These are phyloP conservation scores for Kryphioiulus occultus DNA, from an alignment of 2,888 invertebrate genomes.

Conservation along the genomic window DNA sequence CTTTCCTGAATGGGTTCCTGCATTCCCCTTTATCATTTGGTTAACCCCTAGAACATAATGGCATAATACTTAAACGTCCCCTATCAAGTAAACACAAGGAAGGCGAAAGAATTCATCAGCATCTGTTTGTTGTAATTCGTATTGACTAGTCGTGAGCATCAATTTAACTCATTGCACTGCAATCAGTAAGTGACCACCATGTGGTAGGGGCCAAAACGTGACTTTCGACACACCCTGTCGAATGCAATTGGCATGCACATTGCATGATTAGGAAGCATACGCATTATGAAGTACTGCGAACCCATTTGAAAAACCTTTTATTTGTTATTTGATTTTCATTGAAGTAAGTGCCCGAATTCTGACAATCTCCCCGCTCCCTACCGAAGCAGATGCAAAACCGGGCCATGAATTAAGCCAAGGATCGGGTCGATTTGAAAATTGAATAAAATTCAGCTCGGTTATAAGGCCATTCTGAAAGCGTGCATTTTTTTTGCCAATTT, in stretches of 20 bases:
- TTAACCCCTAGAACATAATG: no score
- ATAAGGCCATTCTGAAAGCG: not conserved
- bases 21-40: no score
- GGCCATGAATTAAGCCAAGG: not conserved
- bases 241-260: not conserved
- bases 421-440: conserved; percentile 25
- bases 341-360: not conserved
- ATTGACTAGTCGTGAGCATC: no score
- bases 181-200: no score
- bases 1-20: no score
- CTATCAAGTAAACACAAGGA: no score
- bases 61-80: no score
- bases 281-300: not conserved
- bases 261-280: not conserved
- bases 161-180: no score
- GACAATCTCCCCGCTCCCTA: not conserved
- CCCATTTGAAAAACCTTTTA: conserved; percentile 35
- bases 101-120: no score
- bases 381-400: not conserved
- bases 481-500: not conserved
- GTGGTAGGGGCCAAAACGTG: no score
- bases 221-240: not conserved
- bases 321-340: conserved; percentile 26
- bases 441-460: conserved; percentile 1
- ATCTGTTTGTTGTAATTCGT: no score